Percentiles rank a stretch among this genome's conserved stretches.
Conservation (phyloP, 2,888 invertebrate genomes). For the Malacosoma neustria region DNA sequence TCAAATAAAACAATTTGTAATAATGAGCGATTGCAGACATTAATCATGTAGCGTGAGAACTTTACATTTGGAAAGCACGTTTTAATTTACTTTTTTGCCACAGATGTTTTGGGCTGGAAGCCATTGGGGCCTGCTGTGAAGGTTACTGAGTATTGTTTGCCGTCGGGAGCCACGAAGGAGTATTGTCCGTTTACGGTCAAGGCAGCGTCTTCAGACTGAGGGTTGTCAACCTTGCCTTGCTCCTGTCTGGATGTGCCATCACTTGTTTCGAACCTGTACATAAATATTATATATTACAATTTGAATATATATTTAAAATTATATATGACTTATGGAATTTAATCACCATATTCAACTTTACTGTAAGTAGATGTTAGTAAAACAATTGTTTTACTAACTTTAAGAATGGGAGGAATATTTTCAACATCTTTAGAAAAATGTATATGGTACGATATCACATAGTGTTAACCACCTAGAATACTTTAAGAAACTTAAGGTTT, state of each 20-base stretch:
- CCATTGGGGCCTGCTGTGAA: slow-evolving; percentile 79
- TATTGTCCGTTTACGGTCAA: slow-evolving; percentile 77
- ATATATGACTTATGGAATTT: no score
- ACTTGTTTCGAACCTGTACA: slow-evolving; percentile 77
- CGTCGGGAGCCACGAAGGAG: slow-evolving; percentile 78
- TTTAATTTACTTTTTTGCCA: slow-evolving; percentile 45
- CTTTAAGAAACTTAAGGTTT: no score
- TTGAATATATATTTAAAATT: no score
- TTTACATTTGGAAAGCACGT: slow-evolving; percentile 11
- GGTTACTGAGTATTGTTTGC: slow-evolving; percentile 77
- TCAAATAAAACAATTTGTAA: not conserved
- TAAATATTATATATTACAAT: no score
- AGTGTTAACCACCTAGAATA: not conserved
- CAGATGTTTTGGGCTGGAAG: slow-evolving; percentile 71
- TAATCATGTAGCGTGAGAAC: slow-evolving; percentile 15
- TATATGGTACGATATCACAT: not conserved
- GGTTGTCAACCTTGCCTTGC: slow-evolving; percentile 78
- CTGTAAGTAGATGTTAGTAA: no score
- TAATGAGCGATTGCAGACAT: slow-evolving; percentile 1
- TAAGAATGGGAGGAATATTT: not conserved
- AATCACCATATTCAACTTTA: no score
- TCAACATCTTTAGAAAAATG: not conserved
- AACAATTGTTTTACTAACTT: no score
- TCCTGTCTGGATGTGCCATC: slow-evolving; percentile 79
- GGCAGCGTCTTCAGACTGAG: slow-evolving; percentile 77